Evolutionary conservation across 2,888 invertebrate species (phyloP), one percentile per base, ranked within the genome.

Genomic region (Tanypteryx hageni): DNA sequence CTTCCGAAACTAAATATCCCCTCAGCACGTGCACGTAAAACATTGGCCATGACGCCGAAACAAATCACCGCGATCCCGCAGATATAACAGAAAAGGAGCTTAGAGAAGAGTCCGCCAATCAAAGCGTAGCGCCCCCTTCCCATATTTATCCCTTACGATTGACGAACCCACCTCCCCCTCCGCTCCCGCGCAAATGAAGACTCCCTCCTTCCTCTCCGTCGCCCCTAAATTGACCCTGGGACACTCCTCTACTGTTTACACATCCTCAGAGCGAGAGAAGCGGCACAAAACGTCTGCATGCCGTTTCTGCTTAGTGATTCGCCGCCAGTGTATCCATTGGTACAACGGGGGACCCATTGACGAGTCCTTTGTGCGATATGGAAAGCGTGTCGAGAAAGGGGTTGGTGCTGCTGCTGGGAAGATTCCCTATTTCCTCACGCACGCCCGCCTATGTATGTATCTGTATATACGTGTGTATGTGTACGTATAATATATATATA

Each of bases 191-290:
- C 22, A 76, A 76, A 76, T 76, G 76, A 76, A 76, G 76, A 76
- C 76, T 22, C 44, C 44, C 44, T 44, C 3, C 44, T 44, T 5
- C 44, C 44, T 5, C 44, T 5, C 44, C 44, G 3, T 5, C 76
- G 22, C 76, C 76, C 22, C 76, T 27, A 76, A 76, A 76, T 76
- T 76, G 76, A 76, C 76, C 76, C 76, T 76, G 76, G 76, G 76
- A 76, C 76, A 76, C 76, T 27, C 76, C 27, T 76, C 76, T 27
- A 27, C 16, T 76, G 76, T 76, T 76, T 76, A 27, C 76, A 76
- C 76, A 76, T 76, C 76, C 76, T 76, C 76, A 76, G 76, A 76
- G 76, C 76, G 44, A 44, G 44, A 44, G 44, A 44, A 44, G 44
- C 44, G 44, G 44, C 44, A 44, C 44, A 44, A 44, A 44, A 44